Evolutionary conservation across 2,797 vertebrate species (phyloP).

Genomic region (Xiphophorus birchmanni): DNA sequence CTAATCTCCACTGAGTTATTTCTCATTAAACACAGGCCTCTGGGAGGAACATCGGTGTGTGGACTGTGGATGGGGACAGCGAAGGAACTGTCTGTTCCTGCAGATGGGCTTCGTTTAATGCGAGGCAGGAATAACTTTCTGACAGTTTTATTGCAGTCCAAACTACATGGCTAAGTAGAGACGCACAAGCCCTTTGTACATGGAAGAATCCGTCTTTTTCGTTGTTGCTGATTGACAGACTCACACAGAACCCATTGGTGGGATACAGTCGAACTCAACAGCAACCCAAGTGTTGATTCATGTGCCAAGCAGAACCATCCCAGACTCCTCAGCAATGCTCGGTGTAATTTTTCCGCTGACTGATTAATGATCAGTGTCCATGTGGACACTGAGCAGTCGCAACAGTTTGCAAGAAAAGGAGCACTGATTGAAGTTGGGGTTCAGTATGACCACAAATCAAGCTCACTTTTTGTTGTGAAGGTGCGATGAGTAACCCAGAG

Average conservation of each 20-base stretch:
- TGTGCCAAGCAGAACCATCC: constrained; percentile 35
- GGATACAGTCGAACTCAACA: constrained; percentile 26
- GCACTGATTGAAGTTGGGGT: constrained; percentile 26
- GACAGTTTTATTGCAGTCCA: constrained; percentile 61
- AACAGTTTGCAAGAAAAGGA: constrained; percentile 21
- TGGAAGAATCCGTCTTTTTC: constrained; percentile 35
- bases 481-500: constrained; percentile 60
- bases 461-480: constrained; percentile 38
- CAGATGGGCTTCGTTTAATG: constrained; percentile 70
- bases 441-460: constrained; percentile 49
- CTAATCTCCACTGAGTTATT: constrained; percentile 82
- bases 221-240: constrained; percentile 43
- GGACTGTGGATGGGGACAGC: constrained; percentile 52
- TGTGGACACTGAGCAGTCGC: constrained; percentile 30
- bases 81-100: constrained; percentile 62
- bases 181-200: constrained; percentile 32
- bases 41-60: constrained; percentile 51
- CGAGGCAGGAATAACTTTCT: constrained; percentile 63
- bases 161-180: constrained; percentile 35
- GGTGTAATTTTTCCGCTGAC: constrained; percentile 36
- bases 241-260: constrained; percentile 17
- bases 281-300: constrained; percentile 47
- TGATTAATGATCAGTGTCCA: constrained; percentile 43
- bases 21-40: constrained; percentile 81
- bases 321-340: constrained; percentile 16